Conservation (phyloP, 1,140 invertebrate genomes). For the Pseudomyrmex gracilis region DNA sequence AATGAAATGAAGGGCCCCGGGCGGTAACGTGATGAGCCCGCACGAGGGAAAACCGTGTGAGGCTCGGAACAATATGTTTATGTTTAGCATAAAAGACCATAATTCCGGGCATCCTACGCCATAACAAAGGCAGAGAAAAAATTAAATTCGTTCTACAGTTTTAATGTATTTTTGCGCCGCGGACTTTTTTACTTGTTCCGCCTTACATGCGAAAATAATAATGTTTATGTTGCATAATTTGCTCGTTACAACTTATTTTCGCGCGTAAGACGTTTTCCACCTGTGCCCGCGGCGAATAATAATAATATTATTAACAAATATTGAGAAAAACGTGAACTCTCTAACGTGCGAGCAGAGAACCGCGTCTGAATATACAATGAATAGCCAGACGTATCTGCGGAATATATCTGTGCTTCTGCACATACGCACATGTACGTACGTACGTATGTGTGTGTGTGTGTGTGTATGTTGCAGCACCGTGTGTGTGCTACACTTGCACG, state of each 20-base stretch:
- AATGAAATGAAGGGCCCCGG: slow-evolving; percentile 48
- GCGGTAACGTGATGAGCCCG: slow-evolving; percentile 40
- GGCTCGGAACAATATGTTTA: slow-evolving; percentile 58
- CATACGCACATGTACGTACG: background rate
- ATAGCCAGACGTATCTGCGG: background rate
- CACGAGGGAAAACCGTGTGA: slow-evolving; percentile 40
- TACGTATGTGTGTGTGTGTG: no score
- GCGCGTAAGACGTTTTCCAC: background rate
- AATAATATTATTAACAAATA: background rate
- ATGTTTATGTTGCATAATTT: background rate
- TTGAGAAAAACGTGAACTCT: background rate
- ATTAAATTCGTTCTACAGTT: slow-evolving; percentile 11
- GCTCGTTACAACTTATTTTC: background rate
- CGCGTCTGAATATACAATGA: background rate
- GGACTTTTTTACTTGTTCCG: background rate
- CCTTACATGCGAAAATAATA: background rate
- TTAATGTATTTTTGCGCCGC: slow-evolving; percentile 5
- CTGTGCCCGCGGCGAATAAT: background rate
- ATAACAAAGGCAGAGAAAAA: slow-evolving; percentile 37
- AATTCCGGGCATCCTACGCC: slow-evolving; percentile 40
- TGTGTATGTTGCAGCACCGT: slow-evolving; percentile 1
- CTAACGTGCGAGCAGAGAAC: background rate
- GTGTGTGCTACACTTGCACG: slow-evolving; percentile 25
- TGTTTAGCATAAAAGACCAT: slow-evolving; percentile 45
- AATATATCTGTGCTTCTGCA: background rate